Percentiles rank a stretch among this genome's conserved stretches.
These are phyloP conservation scores for Prunella fulvescens DNA, from an alignment of 2,113 vertebrate genomes.

Conservation along the genomic window DNA sequence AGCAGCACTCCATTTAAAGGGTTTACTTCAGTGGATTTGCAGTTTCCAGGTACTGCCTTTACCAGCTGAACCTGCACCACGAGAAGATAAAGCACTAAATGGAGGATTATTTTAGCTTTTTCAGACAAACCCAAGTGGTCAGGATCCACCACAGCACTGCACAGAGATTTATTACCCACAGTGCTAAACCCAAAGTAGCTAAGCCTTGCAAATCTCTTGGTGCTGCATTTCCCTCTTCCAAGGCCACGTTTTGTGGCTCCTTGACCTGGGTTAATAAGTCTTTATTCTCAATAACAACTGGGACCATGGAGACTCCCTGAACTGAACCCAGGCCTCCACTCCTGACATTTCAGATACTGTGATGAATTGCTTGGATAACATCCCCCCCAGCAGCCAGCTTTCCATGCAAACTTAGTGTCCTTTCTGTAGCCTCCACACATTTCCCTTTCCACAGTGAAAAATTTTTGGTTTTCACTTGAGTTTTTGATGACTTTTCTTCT, in stretches of 20 bases:
- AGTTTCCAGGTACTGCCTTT: not conserved
- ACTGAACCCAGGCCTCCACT: not conserved
- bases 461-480: no score
- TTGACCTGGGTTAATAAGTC: slow-evolving; percentile 55
- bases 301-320: slow-evolving; percentile 14
- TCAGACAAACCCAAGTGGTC: not conserved
- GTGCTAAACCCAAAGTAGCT: slow-evolving; percentile 7
- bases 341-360: not conserved
- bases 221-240: not conserved
- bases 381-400: not conserved
- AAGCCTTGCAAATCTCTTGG: slow-evolving; percentile 36
- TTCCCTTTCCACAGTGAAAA: not conserved
- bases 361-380: slow-evolving; percentile 42
- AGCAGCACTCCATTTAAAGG: not conserved
- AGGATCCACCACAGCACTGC: not conserved
- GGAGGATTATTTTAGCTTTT: slow-evolving; percentile 9
- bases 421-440: not conserved
- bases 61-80: not conserved
- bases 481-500: not conserved
- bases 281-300: slow-evolving; percentile 51
- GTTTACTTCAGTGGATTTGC: not conserved
- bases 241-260: slow-evolving; percentile 8
- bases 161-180: slow-evolving; percentile 2
- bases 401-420: not conserved
- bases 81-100: not conserved